phyloP scores from a whole-genome alignment of 2,888 invertebrate species.

The Dicyrtomina minuta region DNA sequence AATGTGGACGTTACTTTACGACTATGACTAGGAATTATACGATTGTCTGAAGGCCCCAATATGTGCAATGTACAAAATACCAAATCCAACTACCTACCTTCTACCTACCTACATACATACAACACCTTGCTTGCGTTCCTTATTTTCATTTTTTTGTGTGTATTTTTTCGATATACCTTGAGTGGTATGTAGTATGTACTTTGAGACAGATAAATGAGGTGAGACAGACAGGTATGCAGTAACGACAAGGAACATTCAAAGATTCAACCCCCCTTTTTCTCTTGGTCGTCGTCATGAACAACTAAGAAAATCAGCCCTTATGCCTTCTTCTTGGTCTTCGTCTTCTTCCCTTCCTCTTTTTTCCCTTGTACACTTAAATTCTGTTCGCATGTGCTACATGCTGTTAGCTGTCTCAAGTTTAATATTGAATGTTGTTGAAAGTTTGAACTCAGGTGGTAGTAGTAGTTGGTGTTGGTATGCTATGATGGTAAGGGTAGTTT shows the following conservation, averaged over 20 bases:
- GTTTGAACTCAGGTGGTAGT: neutral
- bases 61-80: too few relatives aligned
- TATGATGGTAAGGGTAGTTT: too few relatives aligned
- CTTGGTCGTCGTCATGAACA: too few relatives aligned
- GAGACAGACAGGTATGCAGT: too few relatives aligned
- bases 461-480: too few relatives aligned
- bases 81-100: neutral
- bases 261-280: too few relatives aligned
- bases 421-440: neutral
- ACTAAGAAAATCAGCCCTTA: neutral
- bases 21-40: too few relatives aligned
- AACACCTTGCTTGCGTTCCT: slow-evolving; percentile 3
- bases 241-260: too few relatives aligned
- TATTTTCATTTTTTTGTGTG: neutral
- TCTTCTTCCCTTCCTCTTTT: neutral
- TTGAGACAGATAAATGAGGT: too few relatives aligned
- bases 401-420: neutral
- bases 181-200: too few relatives aligned
- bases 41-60: too few relatives aligned
- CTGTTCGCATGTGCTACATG: neutral
- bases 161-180: neutral
- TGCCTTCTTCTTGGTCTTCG: neutral
- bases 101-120: neutral
- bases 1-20: too few relatives aligned
- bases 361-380: neutral